Evolutionary conservation across 64 coral and sea anemone species (phyloP).

Genomic region (Actinia tenebrosa): DNA sequence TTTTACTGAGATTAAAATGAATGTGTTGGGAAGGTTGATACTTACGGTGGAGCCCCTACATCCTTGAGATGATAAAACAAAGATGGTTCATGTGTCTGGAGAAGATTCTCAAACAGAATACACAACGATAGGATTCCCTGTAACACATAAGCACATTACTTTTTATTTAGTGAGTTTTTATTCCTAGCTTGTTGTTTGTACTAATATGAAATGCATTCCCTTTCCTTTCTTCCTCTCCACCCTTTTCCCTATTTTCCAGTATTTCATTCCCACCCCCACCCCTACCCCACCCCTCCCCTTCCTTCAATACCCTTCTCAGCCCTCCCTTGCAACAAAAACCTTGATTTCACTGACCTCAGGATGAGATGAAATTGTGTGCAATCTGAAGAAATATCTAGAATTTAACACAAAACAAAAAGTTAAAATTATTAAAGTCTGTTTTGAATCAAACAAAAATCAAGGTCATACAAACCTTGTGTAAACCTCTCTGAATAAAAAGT

Average conservation of each 20-base stretch:
- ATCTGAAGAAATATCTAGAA: constrained; percentile 71
- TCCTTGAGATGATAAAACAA: constrained; percentile 85
- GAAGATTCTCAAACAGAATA: constrained; percentile 76
- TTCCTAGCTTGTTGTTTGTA: too few relatives aligned
- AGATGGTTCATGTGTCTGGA: constrained; percentile 77
- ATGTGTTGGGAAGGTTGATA: not conserved
- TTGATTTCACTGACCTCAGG: constrained; percentile 53
- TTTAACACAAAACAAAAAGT: not conserved
- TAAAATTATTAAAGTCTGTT: not conserved
- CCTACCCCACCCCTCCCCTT: not conserved
- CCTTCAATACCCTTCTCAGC: too few relatives aligned
- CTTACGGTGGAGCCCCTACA: constrained; percentile 81
- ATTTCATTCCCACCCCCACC: not conserved
- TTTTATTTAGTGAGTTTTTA: not conserved
- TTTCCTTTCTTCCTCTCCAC: not conserved
- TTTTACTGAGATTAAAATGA: not conserved
- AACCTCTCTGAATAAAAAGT: constrained; percentile 84
- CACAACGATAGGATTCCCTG: constrained; percentile 79
- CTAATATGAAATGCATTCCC: not conserved
- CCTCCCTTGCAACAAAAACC: not conserved
- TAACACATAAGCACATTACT: not conserved
- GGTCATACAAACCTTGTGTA: constrained; percentile 56
- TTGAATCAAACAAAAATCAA: too few relatives aligned
- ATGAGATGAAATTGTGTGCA: constrained; percentile 82
- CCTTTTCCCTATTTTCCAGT: not conserved